Conservation (phyloP, 2,113 vertebrate genomes). For the Xenopus tropicalis region DNA sequence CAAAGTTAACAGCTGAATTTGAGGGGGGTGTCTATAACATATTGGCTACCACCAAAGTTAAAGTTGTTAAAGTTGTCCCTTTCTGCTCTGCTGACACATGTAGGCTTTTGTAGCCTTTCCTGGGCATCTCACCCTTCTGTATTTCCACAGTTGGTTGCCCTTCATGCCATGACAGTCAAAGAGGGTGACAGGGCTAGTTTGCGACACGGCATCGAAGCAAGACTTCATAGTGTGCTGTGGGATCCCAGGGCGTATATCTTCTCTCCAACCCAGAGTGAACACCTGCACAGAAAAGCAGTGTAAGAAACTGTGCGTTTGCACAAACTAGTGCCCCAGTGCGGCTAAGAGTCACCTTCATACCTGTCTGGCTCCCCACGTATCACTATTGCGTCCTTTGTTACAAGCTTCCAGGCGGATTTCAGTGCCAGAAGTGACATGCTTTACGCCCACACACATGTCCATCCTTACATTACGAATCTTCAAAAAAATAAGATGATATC, state of each 20-base stretch:
- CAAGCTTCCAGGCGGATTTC: conserved; percentile 83
- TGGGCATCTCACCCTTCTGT: conserved; percentile 84
- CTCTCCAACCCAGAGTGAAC: conserved; percentile 94
- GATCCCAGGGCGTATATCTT: conserved; percentile 91
- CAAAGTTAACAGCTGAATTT: too few species aligned
- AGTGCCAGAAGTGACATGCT: conserved; percentile 83
- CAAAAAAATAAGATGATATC: background rate
- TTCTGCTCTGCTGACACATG: too few species aligned
- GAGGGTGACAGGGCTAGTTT: conserved; percentile 86
- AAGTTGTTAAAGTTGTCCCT: too few species aligned
- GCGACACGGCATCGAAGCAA: conserved; percentile 90
- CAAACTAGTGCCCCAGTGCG: background rate
- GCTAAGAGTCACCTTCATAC: conserved; percentile 53
- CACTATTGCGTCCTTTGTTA: conserved; percentile 74
- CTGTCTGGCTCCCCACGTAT: conserved; percentile 87
- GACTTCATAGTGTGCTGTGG: conserved; percentile 92
- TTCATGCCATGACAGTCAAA: conserved; percentile 97
- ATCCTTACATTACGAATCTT: conserved; percentile 82
- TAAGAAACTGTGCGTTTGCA: too few species aligned
- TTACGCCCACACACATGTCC: conserved; percentile 82
- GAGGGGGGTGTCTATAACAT: too few species aligned
- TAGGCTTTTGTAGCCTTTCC: too few species aligned
- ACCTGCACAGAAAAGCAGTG: conserved; percentile 68
- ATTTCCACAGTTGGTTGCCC: conserved; percentile 96
- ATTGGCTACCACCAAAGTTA: too few species aligned